Percentiles rank a stretch among this genome's conserved stretches.
These are phyloP conservation scores for Melikaiella ostensackeni DNA, from an alignment of 2,888 invertebrate genomes.

Conservation along the genomic window DNA sequence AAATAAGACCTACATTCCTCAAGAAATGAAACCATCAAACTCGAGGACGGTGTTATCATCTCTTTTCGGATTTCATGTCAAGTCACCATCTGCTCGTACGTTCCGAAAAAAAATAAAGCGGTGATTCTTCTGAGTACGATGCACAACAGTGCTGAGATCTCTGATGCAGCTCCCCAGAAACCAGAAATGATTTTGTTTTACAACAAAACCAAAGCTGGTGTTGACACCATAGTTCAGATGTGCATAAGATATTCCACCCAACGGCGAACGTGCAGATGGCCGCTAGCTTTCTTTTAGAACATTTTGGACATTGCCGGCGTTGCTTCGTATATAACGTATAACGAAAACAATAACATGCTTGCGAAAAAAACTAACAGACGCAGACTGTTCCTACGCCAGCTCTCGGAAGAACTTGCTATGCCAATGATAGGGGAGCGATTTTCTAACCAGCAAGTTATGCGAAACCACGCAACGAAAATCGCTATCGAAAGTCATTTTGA, in stretches of 20 bases:
- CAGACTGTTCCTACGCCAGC: constrained; percentile 42
- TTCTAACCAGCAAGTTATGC: constrained; percentile 26
- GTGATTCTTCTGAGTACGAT: constrained; percentile 58
- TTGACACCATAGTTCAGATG: constrained; percentile 55
- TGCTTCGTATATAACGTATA: constrained; percentile 17
- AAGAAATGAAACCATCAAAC: not conserved
- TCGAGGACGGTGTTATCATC: constrained; percentile 39
- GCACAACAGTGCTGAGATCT: constrained; percentile 48
- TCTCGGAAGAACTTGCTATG: constrained; percentile 45
- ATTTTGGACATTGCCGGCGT: constrained; percentile 49
- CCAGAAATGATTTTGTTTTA: constrained; percentile 56
- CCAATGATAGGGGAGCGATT: constrained; percentile 12
- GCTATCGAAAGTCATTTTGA: constrained; percentile 48
- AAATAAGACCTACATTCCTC: not conserved
- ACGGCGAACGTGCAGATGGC: constrained; percentile 53
- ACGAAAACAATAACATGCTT: constrained; percentile 30
- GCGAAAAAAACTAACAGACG: constrained; percentile 21
- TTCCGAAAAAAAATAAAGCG: constrained; percentile 58
- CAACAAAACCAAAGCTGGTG: constrained; percentile 55
- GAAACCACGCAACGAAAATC: constrained; percentile 39
- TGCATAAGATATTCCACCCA: constrained; percentile 52
- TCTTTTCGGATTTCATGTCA: not conserved
- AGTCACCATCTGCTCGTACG: constrained; percentile 58
- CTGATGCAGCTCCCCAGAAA: constrained; percentile 44
- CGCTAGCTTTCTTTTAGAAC: constrained; percentile 52